Evolutionary conservation across 2,888 invertebrate genomes (phyloP), one percentile per base, ranked within the genome.

Genomic region (Spilarctia lutea): DNA sequence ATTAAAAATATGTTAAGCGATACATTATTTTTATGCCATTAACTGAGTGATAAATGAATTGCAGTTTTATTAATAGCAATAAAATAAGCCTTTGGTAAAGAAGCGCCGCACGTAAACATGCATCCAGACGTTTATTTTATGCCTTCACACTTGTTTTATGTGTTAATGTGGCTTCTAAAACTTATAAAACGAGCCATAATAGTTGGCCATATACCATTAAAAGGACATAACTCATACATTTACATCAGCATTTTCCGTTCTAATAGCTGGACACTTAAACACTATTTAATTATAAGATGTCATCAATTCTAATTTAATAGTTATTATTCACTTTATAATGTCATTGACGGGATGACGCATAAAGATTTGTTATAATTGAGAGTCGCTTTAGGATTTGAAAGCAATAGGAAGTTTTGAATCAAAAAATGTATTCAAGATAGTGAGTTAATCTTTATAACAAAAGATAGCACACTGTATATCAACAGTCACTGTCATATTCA

Each of bases 11-110:
- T 63, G 63, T 30, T 63, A 30, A 63, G 16, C 63, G 30, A 63
- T 30, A 63, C 18, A 63, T 63, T 63, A 30, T 83, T 85, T 86
- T 87, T 84, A 83, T 77, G 82, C 80, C 84, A 87, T 86, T 85
- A 85, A 86, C 79, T 76, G 69, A 71, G 72, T 81, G 76, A 85
- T 81, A 81, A 83, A 85, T 82, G 78, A 73, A 79, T 84, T 82
- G 79, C 77, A 76, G 69, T 75, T 84, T 80, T 79, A 81, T 83
- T 80, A 78, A 81, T 77, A 76, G 75, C 68, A 78, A 84, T 81
- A 83, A 83, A 84, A 84, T 73, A 75, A 78, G 76, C 77, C 75
- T 73, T 83, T 81, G 81, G 75, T 81, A 68, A 72, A 81, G 76
- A 27, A 71, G 80, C 77, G 81, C 78, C 75, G 79, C 75, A 78